These are phyloP conservation scores for Phthorimaea operculella DNA, from an alignment of 1,140 invertebrate genomes.

Conservation along the genomic window DNA sequence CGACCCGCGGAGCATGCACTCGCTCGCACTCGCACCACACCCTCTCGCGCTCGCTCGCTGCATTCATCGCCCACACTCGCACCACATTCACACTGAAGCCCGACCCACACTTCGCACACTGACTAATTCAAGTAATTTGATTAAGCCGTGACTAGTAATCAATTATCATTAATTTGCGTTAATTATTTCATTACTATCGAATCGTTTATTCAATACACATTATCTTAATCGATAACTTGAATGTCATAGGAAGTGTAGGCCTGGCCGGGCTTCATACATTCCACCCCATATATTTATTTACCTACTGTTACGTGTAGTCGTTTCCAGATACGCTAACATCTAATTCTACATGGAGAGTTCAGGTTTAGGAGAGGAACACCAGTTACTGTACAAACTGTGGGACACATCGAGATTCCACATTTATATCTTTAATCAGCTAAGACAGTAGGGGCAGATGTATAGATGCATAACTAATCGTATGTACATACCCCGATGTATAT, in stretches of 20 bases:
- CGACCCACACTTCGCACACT: conserved; percentile 3
- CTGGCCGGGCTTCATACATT: background rate
- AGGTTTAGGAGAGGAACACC: conserved; percentile 63
- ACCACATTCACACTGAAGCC: conserved; percentile 8
- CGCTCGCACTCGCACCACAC: conserved; percentile 5
- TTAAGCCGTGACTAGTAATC: too few species aligned
- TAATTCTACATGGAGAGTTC: conserved; percentile 56
- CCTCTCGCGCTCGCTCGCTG: background rate
- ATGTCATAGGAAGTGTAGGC: too few species aligned
- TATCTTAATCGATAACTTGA: too few species aligned
- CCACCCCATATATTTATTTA: conserved; percentile 31
- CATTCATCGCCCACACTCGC: conserved; percentile 11
- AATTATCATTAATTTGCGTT: too few species aligned
- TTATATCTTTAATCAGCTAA: conserved; percentile 43
- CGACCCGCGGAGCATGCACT: conserved; percentile 2
- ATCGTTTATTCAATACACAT: too few species aligned
- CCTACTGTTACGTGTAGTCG: conserved; percentile 42
- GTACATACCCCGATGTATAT: conserved; percentile 48
- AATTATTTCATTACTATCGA: too few species aligned
- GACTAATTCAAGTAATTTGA: background rate
- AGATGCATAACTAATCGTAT: conserved; percentile 36
- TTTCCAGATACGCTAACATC: conserved; percentile 40
- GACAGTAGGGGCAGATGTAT: conserved; percentile 33
- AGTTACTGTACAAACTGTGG: conserved; percentile 58
- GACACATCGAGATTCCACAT: conserved; percentile 20